Base-by-base conservation (phyloP, 1,140 invertebrate species). In the Stenopsyche tienmushanensis region DNA sequence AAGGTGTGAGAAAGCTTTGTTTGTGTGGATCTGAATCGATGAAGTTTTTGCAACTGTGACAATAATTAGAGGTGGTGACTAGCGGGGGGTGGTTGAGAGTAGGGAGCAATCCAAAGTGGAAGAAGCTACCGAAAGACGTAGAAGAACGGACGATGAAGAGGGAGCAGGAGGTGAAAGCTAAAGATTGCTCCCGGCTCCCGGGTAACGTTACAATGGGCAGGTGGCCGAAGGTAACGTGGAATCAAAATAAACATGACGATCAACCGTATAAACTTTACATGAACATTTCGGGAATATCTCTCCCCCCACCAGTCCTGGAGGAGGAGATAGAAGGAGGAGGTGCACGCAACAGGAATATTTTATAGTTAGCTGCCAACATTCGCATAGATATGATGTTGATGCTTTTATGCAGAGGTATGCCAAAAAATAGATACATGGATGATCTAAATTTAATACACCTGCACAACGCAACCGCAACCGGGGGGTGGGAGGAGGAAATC, bases 201-300 rank as follows among this genome's bases (percentile, higher is more conserved):
- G 64, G 39, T 69, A 55, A 26, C 49, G 57, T 69, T 69, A 69
- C 67, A 65, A 69, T 69, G 62, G 57, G 57, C 57, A 65, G 63
- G 67, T 60, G 52, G 58, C 21, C 42, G 53, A 58, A 60, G 25
- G 65, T 65, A 45, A 69, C 58, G 64, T 63, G 63, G 59, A 69
- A 64, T 65, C 64, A 65, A 69, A 69, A 69, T 69, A 69, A 69
- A 65, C 64, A 47, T 59, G 59, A 54, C 52, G 52, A 47, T 47
- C 10, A 39, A 20, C 55, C 39, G 49, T 64, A 64, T 64, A 54
- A 64, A 25, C 62, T 52, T 64, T 39, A 24, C 52, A 42, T 65
- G 63, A 69, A 53, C 60, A 65, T 63, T 66, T 57, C 63, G 67
- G 67, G 67, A 69, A 55, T 65, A 42, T 59, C 63, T 25, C 1